phyloP scores from a whole-genome alignment of 2,113 vertebrate species.

The Polypterus senegalus region DNA sequence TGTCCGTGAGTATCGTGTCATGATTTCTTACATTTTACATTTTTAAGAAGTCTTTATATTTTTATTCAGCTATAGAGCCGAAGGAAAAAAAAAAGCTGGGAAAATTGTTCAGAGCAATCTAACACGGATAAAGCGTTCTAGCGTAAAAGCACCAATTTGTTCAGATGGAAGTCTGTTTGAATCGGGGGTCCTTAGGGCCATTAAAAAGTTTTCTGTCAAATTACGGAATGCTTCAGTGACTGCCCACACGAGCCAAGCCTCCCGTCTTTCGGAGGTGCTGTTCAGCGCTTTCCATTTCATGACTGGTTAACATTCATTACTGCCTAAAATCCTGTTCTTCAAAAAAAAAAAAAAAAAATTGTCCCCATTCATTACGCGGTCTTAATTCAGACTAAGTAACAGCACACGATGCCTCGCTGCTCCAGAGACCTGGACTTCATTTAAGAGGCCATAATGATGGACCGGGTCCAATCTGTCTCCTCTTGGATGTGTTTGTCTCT shows the following conservation, averaged over 20 bases:
- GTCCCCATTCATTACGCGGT: conserved; percentile 32
- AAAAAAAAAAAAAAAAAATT: conserved; percentile 23
- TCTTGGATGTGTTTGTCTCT: neutral
- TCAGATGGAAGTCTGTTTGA: conserved; percentile 29
- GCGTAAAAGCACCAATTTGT: conserved; percentile 23
- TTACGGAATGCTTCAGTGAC: conserved; percentile 33
- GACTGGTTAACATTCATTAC: conserved; percentile 56
- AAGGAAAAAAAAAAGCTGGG: too few relatives aligned
- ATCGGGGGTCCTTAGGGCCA: conserved; percentile 35
- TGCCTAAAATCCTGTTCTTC: conserved; percentile 25
- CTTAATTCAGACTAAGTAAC: conserved; percentile 35
- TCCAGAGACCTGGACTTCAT: conserved; percentile 27
- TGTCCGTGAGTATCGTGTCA: too few relatives aligned
- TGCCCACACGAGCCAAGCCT: conserved; percentile 21
- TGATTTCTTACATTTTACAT: too few relatives aligned
- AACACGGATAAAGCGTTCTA: neutral
- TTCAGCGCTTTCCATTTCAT: conserved; percentile 35
- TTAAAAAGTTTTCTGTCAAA: conserved; percentile 49
- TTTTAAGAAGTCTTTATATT: too few relatives aligned
- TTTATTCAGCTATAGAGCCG: too few relatives aligned
- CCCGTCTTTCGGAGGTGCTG: conserved; percentile 15
- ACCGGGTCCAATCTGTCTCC: conserved; percentile 12
- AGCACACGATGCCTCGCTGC: conserved; percentile 22
- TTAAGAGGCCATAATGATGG: conserved; percentile 24
- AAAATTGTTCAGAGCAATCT: too few relatives aligned